A percentile compares a stretch with the other conserved stretches of the same genome.
Conservation (phyloP, 92 coral and sea anemone genomes). For the Scolanthus callimorphus region DNA sequence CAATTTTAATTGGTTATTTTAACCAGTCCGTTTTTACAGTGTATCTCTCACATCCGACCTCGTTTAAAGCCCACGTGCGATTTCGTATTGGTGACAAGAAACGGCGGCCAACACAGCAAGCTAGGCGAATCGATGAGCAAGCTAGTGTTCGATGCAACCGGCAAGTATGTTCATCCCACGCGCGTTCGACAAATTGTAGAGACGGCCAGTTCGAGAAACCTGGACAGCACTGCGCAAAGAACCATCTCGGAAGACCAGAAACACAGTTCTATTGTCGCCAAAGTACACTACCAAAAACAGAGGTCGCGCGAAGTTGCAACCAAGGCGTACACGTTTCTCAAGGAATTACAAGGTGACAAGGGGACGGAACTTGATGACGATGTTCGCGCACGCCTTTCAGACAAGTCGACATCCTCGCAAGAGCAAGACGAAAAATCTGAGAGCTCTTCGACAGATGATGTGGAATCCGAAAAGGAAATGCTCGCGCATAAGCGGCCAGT, state of each 20-base stretch:
- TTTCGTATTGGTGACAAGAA: slow-evolving; percentile 40
- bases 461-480: background rate
- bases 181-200: slow-evolving; percentile 46
- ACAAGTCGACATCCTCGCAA: slow-evolving; percentile 7
- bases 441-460: slow-evolving; percentile 3
- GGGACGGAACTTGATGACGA: slow-evolving; percentile 10
- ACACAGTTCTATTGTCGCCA: slow-evolving; percentile 51
- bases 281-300: slow-evolving; percentile 51
- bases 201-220: slow-evolving; percentile 26
- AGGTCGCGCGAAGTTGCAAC: slow-evolving; percentile 47
- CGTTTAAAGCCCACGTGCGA: slow-evolving; percentile 31
- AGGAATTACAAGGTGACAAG: slow-evolving; percentile 18
- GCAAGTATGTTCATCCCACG: slow-evolving; percentile 50
- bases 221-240: slow-evolving; percentile 14
- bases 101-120: slow-evolving; percentile 35
- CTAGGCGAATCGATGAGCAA: slow-evolving; percentile 23
- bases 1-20: too few relatives aligned
- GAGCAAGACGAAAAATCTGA: background rate
- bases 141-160: slow-evolving; percentile 41
- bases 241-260: slow-evolving; percentile 47
- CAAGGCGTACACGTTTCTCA: slow-evolving; percentile 30
- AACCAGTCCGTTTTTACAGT: too few relatives aligned
- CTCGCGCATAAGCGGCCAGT: too few relatives aligned
- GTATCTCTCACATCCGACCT: slow-evolving; percentile 18
- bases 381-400: slow-evolving; percentile 14